Percentiles rank a stretch among this genome's conserved stretches.
Conservation (phyloP, 2,113 vertebrate genomes). For the Lophochroa leadbeateri region DNA sequence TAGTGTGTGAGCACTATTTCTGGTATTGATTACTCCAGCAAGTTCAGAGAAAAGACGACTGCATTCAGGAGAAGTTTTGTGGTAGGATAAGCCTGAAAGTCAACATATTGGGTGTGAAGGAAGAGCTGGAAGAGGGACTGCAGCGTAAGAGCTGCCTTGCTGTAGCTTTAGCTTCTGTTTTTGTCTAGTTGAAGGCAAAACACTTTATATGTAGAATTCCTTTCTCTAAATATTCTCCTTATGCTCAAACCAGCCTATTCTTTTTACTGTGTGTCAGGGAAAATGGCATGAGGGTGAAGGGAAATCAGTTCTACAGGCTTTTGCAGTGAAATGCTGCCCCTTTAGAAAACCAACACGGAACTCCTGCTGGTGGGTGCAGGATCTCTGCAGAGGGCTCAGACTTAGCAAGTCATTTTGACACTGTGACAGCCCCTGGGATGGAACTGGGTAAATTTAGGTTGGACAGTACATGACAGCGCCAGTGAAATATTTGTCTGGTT, state of each 20-base stretch:
- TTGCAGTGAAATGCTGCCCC: neutral
- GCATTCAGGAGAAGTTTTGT: neutral
- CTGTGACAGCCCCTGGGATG: neutral
- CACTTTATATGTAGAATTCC: neutral
- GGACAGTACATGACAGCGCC: rapidly evolving
- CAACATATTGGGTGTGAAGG: neutral
- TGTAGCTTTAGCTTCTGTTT: neutral
- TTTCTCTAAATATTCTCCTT: neutral
- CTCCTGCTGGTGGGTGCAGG: neutral
- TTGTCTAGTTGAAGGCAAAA: neutral
- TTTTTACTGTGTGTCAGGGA: neutral
- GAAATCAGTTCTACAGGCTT: neutral
- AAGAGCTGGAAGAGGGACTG: neutral
- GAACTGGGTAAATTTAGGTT: neutral
- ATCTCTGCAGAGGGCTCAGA: neutral
- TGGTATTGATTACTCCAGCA: neutral
- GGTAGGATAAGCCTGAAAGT: neutral
- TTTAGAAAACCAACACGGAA: neutral
- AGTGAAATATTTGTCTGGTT: neutral
- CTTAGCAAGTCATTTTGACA: neutral
- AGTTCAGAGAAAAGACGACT: neutral
- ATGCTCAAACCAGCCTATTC: neutral
- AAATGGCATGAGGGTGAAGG: rapidly evolving
- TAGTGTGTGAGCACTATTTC: neutral
- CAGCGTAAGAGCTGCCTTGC: neutral